Evolutionary conservation across 2,888 invertebrate genomes (phyloP).

Genomic region (Asteroscopus sphinx): DNA sequence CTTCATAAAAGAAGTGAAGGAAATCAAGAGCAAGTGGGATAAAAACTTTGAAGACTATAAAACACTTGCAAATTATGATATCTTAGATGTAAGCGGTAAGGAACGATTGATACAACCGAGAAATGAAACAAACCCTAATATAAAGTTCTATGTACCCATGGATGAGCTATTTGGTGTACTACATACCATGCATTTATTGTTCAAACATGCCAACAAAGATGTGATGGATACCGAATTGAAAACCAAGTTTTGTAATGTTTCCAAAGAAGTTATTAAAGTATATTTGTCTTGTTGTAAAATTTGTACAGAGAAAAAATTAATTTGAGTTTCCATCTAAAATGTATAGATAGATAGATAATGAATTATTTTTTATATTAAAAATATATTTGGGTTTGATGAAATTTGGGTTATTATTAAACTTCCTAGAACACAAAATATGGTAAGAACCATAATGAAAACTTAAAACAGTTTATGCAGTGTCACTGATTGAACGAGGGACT

Average conservation of each 20-base stretch:
- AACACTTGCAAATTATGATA: conserved; percentile 76
- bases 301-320: conserved; percentile 57
- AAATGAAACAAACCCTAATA: conserved; percentile 57
- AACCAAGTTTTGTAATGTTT: conserved; percentile 80
- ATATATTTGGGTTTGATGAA: neutral
- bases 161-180: conserved; percentile 78
- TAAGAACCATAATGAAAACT: no score
- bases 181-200: conserved; percentile 80
- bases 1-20: conserved; percentile 73
- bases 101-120: conserved; percentile 74
- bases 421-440: no score
- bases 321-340: neutral
- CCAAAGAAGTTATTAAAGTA: conserved; percentile 79
- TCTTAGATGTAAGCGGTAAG: conserved; percentile 66
- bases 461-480: no score
- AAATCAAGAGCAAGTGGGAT: conserved; percentile 66
- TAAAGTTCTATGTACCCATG: conserved; percentile 76
- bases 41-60: conserved; percentile 78
- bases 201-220: conserved; percentile 73
- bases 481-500: no score
- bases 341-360: neutral
- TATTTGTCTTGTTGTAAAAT: conserved; percentile 75
- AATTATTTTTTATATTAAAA: no score
- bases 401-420: no score
- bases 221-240: conserved; percentile 74